A percentile compares a stretch with the other conserved stretches of the same genome.
These are phyloP conservation scores for Montipora cactus DNA, from an alignment of 64 coral and sea anemone species.

Conservation along the genomic window DNA sequence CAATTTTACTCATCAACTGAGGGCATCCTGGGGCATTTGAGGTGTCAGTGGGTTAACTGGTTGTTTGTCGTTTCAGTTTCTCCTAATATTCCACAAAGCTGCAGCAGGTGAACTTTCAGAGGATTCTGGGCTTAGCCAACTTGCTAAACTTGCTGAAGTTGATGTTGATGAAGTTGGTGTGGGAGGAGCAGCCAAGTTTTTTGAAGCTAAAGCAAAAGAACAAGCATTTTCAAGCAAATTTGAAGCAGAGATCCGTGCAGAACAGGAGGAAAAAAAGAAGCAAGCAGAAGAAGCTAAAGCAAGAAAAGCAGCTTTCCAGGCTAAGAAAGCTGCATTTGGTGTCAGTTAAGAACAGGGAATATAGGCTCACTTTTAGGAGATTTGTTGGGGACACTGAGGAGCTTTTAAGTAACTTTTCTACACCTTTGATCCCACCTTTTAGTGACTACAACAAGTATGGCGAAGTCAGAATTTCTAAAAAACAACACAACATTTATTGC, in stretches of 20 bases:
- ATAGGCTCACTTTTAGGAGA: not conserved
- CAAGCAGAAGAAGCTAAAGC: slow-evolving; percentile 82
- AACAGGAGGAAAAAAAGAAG: slow-evolving; percentile 92
- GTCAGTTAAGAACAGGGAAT: not conserved
- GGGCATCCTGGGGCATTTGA: too few relatives aligned
- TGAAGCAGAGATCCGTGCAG: slow-evolving; percentile 94
- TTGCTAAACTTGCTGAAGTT: slow-evolving; percentile 88
- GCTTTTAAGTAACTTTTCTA: not conserved
- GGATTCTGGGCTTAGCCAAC: slow-evolving; percentile 85
- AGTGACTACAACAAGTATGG: not conserved
- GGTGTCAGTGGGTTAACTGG: not conserved
- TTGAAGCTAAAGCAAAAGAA: slow-evolving; percentile 96
- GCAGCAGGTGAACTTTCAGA: slow-evolving; percentile 86
- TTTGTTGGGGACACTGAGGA: not conserved
- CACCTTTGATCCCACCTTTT: not conserved
- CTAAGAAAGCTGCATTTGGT: slow-evolving; percentile 93
- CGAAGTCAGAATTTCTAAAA: too few relatives aligned
- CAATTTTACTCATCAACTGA: too few relatives aligned
- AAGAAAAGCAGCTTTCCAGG: slow-evolving; percentile 89
- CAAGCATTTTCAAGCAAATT: slow-evolving; percentile 69
- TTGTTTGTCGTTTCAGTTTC: slow-evolving; percentile 73
- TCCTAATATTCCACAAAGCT: slow-evolving; percentile 98
- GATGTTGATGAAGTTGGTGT: slow-evolving; percentile 96
- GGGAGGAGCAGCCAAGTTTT: slow-evolving; percentile 87
- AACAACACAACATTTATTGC: too few relatives aligned